Evolutionary conservation across 2,113 vertebrate genomes (phyloP), one percentile per base, ranked within the genome.

Genomic region (Triplophysa rosa): DNA sequence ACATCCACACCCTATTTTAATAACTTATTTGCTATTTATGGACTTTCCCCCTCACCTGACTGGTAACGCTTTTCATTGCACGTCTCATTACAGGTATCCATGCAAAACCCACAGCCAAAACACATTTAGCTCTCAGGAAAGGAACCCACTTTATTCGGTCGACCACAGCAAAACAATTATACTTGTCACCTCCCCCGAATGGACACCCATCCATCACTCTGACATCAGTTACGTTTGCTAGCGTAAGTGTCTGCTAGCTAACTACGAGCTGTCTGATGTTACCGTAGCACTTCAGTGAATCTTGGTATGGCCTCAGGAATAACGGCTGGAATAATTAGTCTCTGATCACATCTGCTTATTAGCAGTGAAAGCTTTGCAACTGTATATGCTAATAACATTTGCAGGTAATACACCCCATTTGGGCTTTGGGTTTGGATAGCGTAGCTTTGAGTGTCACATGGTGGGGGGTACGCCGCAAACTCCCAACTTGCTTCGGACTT

Each of bases 21-120:
- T 62, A 74, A 74, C 72, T 26, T 11, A 63, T 74, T 65, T 66
- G 7, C 17, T 37, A 21, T 14, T 21, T 19, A 64, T 80, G 29
- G 29, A 37, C 16, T n/a, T 21, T 8, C 54, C 54, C 54, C n/a
- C 49, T 66, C 59, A 47, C 59, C 59, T 72, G 10, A 19, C 75
- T 67, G 62, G 37, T 58, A 78, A 81, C 59, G 58, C 33, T 47
- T 67, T 68, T 80, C 47, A 47, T 26, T 69, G 59, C 69, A 61
- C 79, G 12, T 40, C 37, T 80, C 85, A 92, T 91, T 89, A 92
- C 84, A 91, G 86, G 91, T 91, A 92, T 82, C 88, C 93, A 90
- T 89, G 91, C 90, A 90, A 91, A 92, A 93, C 91, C 88, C 89
- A 67, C 89, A 92, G 93, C 92, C 93, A 93, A 94, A 93, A 94